A percentile compares a stretch with the other conserved stretches of the same genome.
phyloP scores from a whole-genome alignment of 2,797 vertebrate species.

The Catharus ustulatus region DNA sequence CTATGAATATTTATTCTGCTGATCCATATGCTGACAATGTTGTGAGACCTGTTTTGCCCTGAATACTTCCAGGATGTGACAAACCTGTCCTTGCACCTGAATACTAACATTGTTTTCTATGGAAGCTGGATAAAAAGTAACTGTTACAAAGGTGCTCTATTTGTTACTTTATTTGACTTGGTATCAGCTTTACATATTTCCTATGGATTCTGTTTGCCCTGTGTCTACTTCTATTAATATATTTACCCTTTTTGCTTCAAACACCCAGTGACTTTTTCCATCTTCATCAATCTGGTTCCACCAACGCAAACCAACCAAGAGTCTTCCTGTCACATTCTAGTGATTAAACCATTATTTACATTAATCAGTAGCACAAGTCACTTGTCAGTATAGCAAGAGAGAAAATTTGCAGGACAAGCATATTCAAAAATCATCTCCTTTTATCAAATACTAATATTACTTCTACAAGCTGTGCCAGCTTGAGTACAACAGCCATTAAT shows the following conservation, averaged over 20 bases:
- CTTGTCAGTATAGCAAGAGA: background rate
- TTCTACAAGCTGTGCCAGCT: background rate
- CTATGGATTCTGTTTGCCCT: background rate
- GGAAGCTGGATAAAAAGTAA: background rate
- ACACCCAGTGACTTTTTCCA: conserved; percentile 88
- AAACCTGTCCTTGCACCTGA: background rate
- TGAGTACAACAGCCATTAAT: background rate
- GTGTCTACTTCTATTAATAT: background rate
- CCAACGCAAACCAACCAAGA: conserved; percentile 88
- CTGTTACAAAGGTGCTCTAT: background rate
- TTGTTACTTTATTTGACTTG: background rate
- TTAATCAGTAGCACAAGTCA: background rate
- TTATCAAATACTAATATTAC: background rate
- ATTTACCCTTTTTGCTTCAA: conserved; percentile 85
- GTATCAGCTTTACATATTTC: background rate
- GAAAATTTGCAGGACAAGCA: background rate
- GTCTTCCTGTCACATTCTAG: conserved; percentile 87
- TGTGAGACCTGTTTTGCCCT: background rate
- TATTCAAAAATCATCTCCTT: background rate
- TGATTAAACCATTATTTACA: conserved; percentile 29
- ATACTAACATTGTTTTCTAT: background rate
- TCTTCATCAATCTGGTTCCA: conserved; percentile 92
- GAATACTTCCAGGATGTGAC: background rate
- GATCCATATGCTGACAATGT: background rate
- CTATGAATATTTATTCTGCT: background rate